Percentiles rank a stretch among this genome's conserved stretches.
phyloP scores from a whole-genome alignment of 2,888 invertebrate species.

The Noctua janthe region DNA sequence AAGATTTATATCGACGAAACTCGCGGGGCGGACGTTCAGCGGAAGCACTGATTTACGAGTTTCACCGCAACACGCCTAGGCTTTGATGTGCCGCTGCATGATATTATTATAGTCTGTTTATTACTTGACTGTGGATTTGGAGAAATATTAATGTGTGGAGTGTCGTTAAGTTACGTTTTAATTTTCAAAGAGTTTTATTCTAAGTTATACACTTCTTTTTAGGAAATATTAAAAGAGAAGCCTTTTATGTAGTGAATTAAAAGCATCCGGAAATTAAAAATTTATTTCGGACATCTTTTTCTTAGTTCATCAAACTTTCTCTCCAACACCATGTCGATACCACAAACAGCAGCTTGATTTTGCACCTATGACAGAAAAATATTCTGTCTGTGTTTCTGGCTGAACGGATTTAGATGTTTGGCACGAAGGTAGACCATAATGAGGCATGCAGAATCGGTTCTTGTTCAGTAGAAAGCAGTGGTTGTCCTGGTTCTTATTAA shows the following conservation, averaged over 20 bases:
- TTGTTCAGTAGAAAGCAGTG: not conserved
- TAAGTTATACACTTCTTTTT: not conserved
- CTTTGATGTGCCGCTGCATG: conserved; percentile 69
- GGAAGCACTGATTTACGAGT: conserved; percentile 72
- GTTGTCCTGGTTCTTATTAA: not conserved
- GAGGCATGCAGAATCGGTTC: not conserved
- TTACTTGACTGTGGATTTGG: conserved; percentile 51
- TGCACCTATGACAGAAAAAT: too few relatives aligned
- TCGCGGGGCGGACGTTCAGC: conserved; percentile 65
- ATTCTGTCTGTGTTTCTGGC: too few relatives aligned
- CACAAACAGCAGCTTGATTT: not conserved
- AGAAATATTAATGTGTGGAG: conserved; percentile 15
- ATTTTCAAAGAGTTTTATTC: not conserved
- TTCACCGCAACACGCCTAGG: conserved; percentile 64
- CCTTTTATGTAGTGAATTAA: not conserved
- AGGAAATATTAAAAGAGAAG: not conserved
- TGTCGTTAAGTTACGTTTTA: conserved; percentile 21
- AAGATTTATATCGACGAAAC: conserved; percentile 59
- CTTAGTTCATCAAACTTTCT: not conserved
- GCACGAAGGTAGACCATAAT: not conserved
- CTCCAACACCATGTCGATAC: not conserved
- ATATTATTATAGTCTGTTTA: conserved; percentile 72
- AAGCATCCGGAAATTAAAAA: not conserved
- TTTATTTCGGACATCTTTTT: too few relatives aligned
- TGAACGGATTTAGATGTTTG: not conserved